phyloP scores from a whole-genome alignment of 1,140 invertebrate species.

The Drosophila willistoni region DNA sequence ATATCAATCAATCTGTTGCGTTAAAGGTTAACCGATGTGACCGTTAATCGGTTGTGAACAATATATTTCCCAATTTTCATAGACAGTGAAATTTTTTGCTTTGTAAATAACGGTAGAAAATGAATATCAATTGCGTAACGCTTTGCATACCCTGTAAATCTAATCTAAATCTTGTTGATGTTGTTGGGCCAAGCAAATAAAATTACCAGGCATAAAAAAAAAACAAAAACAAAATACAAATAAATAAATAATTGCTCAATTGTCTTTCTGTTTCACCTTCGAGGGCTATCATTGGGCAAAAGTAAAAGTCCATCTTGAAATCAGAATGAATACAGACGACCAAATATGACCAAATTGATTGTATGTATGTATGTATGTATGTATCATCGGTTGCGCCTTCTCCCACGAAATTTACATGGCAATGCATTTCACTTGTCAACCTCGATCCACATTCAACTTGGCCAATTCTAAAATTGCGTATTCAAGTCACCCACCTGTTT shows the following conservation, averaged over 20 bases:
- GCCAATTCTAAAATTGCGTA: conserved; percentile 69
- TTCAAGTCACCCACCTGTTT: conserved; percentile 36
- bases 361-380: too few species aligned
- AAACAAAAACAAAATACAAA: not conserved
- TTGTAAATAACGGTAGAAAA: not conserved
- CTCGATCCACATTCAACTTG: conserved; percentile 66
- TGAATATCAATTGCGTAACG: conserved; percentile 6
- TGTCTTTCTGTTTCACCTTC: too few species aligned
- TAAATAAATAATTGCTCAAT: too few species aligned
- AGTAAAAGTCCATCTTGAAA: too few species aligned
- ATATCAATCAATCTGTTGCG: not conserved
- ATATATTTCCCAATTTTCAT: not conserved
- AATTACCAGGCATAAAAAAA: conserved; percentile 46
- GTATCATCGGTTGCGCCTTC: too few species aligned
- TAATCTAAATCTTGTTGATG: conserved; percentile 57
- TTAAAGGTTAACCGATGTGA: not conserved
- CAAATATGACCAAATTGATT: too few species aligned
- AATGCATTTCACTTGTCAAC: conserved; percentile 65
- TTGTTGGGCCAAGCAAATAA: conserved; percentile 49
- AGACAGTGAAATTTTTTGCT: conserved; percentile 1
- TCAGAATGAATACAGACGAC: too few species aligned
- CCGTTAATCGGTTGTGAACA: conserved; percentile 4
- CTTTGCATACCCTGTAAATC: conserved; percentile 28
- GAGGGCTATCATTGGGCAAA: not conserved
- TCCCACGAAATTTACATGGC: conserved; percentile 1